A percentile compares a stretch with the other conserved stretches of the same genome.
Conservation (phyloP, 2,113 vertebrate species). For the Myotis yumanensis region DNA sequence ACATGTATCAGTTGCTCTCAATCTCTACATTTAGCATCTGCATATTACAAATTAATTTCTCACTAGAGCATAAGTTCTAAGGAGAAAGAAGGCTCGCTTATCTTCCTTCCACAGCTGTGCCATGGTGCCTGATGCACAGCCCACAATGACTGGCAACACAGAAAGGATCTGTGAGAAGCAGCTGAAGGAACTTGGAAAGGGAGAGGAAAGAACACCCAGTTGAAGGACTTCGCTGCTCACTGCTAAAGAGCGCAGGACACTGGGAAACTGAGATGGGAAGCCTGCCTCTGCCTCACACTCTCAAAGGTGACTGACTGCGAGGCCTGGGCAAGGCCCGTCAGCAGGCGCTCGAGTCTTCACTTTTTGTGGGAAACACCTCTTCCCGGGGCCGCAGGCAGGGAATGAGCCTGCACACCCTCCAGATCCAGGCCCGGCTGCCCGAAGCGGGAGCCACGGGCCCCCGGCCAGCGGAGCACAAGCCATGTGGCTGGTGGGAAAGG, state of each 20-base stretch:
- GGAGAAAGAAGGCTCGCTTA: background rate
- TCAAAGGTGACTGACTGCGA: background rate
- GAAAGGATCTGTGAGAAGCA: background rate
- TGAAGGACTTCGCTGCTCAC: background rate
- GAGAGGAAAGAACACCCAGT: background rate
- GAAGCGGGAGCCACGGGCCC: no score
- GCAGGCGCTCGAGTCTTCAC: background rate
- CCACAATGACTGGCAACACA: background rate
- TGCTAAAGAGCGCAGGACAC: background rate
- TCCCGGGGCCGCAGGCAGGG: background rate
- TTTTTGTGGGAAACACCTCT: background rate
- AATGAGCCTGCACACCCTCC: background rate
- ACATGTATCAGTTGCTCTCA: background rate
- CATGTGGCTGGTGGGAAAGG: background rate
- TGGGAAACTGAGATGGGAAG: background rate
- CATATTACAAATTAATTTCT: slow-evolving; percentile 35
- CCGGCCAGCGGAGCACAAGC: background rate
- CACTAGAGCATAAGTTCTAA: background rate
- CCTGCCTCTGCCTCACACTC: background rate
- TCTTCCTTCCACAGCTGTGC: background rate
- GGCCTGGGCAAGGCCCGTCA: background rate
- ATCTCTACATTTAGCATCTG: background rate
- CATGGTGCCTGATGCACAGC: background rate
- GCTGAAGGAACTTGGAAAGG: background rate
- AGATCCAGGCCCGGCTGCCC: background rate